These are phyloP conservation scores for Argentina silus DNA, from an alignment of 2,797 vertebrate species.

Conservation along the genomic window DNA sequence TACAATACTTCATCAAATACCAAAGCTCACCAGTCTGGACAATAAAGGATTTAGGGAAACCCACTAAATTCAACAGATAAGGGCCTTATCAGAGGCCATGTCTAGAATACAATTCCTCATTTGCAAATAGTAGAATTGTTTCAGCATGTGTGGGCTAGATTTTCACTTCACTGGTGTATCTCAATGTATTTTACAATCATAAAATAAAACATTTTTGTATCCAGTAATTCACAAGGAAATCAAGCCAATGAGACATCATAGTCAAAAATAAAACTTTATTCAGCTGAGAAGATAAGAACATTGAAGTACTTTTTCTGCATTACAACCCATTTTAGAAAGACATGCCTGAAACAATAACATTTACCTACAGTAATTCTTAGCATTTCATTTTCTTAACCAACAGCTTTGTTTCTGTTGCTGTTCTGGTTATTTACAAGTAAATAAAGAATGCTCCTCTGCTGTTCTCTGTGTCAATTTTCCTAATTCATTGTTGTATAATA, in stretches of 20 bases:
- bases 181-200: conserved; percentile 21
- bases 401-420: background rate
- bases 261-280: background rate
- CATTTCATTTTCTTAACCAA: background rate
- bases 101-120: conserved; percentile 73
- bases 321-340: background rate
- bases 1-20: conserved; percentile 79
- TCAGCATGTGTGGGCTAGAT: conserved; percentile 29
- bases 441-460: background rate
- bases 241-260: background rate
- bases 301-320: background rate
- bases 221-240: background rate
- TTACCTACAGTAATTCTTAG: background rate
- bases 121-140: conserved; percentile 71
- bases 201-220: background rate
- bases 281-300: background rate
- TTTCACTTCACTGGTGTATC: conserved; percentile 45
- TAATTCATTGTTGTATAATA: background rate
- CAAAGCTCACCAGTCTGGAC: conserved; percentile 50
- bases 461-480: background rate
- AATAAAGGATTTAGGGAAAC: conserved; percentile 44
- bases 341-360: background rate
- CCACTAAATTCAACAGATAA: conserved; percentile 63
- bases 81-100: conserved; percentile 67
- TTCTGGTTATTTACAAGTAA: background rate